Evolutionary conservation across 1,140 invertebrate species (phyloP), one percentile per base, ranked within the genome.

Genomic region (Ostrea denselamellosa): DNA sequence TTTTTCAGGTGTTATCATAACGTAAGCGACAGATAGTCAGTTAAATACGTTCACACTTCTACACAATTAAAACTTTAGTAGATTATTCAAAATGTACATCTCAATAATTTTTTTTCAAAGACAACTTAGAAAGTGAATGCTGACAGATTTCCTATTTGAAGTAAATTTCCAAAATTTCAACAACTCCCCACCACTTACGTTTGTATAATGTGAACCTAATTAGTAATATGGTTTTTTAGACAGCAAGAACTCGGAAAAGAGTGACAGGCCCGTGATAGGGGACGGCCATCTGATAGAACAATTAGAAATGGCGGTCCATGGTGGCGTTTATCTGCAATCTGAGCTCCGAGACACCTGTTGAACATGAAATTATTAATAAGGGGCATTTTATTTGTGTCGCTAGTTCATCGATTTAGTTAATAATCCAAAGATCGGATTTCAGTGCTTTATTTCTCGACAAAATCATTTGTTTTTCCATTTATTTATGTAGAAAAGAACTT

Each of bases 331-430:
- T 34, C 22, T 8, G 68, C 22, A 77, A 77, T 17, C 68, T 34
- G 68, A 77, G 68, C 68, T 25, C 68, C 68, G 12, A 14, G 25
- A 77, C 68, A 77, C 68, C 68, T 77, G 68, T 77, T 77, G 25
- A 77, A 17, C 68, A 77, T 77, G 68, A 34, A 77, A 28, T 77
- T 77, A 77, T 77, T 77, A 77, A 77, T 77, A 77, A 77, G 68
- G 68, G 68, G 68, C 68, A 77, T 77, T 77, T 14, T 28, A 34
- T 77, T 77, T 77, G 22, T 77, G 25, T 10, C 68, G 28, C 25
- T 77, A 25, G 25, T 77, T 77, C 68, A 77, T 77, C 68, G 68
- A 34, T 77, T 44, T 62, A 62, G 56, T n/a, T 62, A 62, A 62
- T 62, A n/a, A 62, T 62, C 14, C 14, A n/a, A n/a, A 17, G 56